These are phyloP conservation scores for Lagopus muta DNA, from an alignment of 2,113 vertebrate genomes.

Conservation along the genomic window DNA sequence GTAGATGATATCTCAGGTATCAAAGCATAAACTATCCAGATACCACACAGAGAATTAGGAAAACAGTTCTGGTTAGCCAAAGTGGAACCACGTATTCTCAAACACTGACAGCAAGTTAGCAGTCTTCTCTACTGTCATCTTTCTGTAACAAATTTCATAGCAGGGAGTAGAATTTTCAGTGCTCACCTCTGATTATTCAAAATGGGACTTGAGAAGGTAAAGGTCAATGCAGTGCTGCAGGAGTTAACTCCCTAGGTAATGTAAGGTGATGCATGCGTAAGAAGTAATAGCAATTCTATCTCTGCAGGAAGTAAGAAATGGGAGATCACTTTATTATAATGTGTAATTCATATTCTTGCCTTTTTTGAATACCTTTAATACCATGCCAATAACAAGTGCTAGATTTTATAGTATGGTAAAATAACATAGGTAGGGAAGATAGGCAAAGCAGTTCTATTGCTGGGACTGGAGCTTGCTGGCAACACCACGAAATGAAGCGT, in stretches of 20 bases:
- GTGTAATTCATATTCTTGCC: not conserved
- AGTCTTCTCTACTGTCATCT: no score
- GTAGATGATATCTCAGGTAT: not conserved
- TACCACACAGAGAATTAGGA: not conserved
- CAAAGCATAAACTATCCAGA: not conserved
- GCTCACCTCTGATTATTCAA: not conserved
- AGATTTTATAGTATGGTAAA: not conserved
- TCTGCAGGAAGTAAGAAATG: not conserved
- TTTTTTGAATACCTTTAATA: not conserved
- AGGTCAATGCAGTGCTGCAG: no score
- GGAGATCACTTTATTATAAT: not conserved
- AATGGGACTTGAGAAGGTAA: not conserved
- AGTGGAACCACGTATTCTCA: not conserved
- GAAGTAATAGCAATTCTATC: not conserved
- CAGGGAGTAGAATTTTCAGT: not conserved
- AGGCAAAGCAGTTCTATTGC: not conserved
- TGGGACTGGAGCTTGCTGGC: not conserved
- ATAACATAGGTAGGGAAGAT: not conserved
- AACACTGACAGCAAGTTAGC: not conserved
- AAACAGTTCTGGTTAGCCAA: not conserved
- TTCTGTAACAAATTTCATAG: not conserved
- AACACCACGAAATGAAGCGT: fast-evolving
- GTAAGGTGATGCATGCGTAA: not conserved
- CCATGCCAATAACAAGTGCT: not conserved
- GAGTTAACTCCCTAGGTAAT: not conserved